Evolutionary conservation across 2,113 vertebrate species (phyloP), one percentile per base, ranked within the genome.

Genomic region (Phylloscopus trochiloides): DNA sequence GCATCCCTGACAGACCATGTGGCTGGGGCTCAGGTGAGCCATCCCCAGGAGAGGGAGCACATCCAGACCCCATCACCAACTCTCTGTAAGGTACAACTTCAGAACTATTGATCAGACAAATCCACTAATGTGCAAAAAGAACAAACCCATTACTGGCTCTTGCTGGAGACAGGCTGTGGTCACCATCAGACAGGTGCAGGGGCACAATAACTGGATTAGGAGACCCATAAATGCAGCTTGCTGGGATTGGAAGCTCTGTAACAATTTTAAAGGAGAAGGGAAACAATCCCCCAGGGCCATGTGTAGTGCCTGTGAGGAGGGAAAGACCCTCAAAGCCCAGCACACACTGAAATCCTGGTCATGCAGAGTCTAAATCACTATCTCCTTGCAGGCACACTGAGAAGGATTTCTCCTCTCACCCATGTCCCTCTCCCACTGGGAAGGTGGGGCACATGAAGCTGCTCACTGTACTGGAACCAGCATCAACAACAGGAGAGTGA

Each of bases 41-140:
- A 32, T 32, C 28, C 75, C 38, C 48, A 12, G 5, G 67, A 43
- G 5, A n/a, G 32, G 34, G 43, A n/a, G 83, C 13, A 12, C 28
- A 40, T 8, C 11, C 18, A 47, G 26, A 29, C 15, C 71, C 47
- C 83, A 55, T 7, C 55, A 47, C 25, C 68, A 52, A 0, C 31
- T 1, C 61, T 55, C 32, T 3, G 3, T 17, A 29, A 22, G 2
- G 0, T 3, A 3, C 1, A 1, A 4, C 42, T 82, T 34, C 42
- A 66, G 71, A 29, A 17, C 47, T 32, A 9, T 29, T 52, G 24
- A 20, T 43, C 22, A 74, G 3, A 25, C 18, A 87, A 38, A 62
- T 6, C 11, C n/a, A 22, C 28, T 43, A 43, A 40, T 1, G 40
- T 55, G 87, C 47, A 42, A 1, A 1, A 77, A 50, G 65, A 75